Conservation (phyloP, 2,888 invertebrate species). For the Agriotes lineatus region DNA sequence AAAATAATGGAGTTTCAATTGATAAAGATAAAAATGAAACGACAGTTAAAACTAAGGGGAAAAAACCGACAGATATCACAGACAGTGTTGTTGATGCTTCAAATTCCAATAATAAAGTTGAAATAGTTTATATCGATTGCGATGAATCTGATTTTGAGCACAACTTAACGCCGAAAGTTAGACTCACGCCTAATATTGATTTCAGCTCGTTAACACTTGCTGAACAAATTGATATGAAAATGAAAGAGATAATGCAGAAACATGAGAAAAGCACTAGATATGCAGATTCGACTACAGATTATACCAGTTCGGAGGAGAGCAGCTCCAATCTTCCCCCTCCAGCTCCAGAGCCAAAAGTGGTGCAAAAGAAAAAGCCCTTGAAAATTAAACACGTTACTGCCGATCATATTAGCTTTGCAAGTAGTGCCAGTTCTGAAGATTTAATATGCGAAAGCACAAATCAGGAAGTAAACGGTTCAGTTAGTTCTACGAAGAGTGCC, state of each 20-base stretch:
- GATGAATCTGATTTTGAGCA: constrained; percentile 44
- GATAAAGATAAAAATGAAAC: background rate
- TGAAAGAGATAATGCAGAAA: constrained; percentile 70
- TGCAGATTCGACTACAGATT: constrained; percentile 61
- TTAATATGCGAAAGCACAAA: constrained; percentile 16
- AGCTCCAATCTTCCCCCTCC: constrained; percentile 6
- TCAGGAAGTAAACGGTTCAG: background rate
- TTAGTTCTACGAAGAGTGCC: background rate
- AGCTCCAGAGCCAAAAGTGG: background rate
- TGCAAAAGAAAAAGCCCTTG: constrained; percentile 1
- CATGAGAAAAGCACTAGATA: constrained; percentile 63
- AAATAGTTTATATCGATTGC: constrained; percentile 45
- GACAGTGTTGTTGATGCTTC: background rate
- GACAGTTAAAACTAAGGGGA: background rate
- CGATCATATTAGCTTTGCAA: constrained; percentile 41
- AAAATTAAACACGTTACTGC: constrained; percentile 51
- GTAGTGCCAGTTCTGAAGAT: constrained; percentile 15
- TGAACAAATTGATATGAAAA: constrained; percentile 67
- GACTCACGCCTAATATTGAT: constrained; percentile 31
- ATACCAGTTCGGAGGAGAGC: constrained; percentile 59
- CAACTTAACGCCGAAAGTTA: constrained; percentile 16
- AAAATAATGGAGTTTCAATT: background rate
- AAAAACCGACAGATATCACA: constrained; percentile 5
- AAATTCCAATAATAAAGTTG: constrained; percentile 29
- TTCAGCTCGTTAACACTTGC: constrained; percentile 55